Base-by-base conservation (phyloP, 2,888 invertebrate genomes). In the Boloria selene region DNA sequence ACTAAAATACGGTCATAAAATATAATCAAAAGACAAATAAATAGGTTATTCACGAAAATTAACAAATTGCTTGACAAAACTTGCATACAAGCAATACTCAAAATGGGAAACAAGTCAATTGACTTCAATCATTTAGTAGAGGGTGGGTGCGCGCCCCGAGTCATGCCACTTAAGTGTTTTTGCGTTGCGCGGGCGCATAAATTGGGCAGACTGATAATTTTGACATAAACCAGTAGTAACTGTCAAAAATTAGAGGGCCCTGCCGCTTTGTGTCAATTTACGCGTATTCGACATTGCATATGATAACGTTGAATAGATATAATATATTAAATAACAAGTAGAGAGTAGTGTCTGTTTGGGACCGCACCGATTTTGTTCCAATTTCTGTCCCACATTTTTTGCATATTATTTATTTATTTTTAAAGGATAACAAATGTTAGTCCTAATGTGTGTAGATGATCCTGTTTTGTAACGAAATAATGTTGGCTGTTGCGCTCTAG, bases 191-290 rank as follows among this genome's bases (percentile, higher is more conserved):
- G 77, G 81, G 81, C 83, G 80, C 87, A 83, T 88, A 88, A 91
- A 90, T 90, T 90, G 86, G 79, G 74, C 70, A 79, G 81, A 85
- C 84, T 82, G 90, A 90, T 91, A 89, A 91, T 87, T 89, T 87
- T 88, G 90, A 91, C 90, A 83, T 89, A 82, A 89, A 90, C 84
- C 91, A 90, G 90, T 79, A 83, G 86, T 85, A 81, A 84, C 84
- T 87, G 88, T 88, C 88, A 82, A 69, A 70, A 75, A 81, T 82
- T 81, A 79, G 79, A 79, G 81, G 81, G 83, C 79, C 78, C 72
- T 75, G 73, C 76, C 80, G 86, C 83, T 91, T 88, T 86, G 84
- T 87, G 88, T 89, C 88, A 85, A 76, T 83, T 87, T 84, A 85
- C 78, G 75, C 80, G 70, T 68, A 66, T 72, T 74, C 66, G 38